Percentiles rank a stretch among this genome's conserved stretches.
phyloP scores from a whole-genome alignment of 1,140 invertebrate species.

The Holotrichia oblita region DNA sequence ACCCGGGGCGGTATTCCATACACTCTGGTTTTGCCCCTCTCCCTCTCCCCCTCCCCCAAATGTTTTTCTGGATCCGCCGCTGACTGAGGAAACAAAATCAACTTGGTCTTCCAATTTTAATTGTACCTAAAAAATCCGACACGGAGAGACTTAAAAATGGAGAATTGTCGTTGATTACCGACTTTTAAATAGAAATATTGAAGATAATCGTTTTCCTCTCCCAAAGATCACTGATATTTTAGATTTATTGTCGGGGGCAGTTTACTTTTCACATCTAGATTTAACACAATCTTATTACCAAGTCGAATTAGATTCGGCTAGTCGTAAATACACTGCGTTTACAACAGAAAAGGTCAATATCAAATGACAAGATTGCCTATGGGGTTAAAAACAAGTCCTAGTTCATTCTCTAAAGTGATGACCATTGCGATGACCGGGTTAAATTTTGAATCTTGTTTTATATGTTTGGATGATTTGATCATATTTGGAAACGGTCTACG shows the following conservation, averaged over 20 bases:
- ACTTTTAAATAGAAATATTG: slow-evolving; percentile 39
- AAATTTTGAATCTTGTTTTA: slow-evolving; percentile 47
- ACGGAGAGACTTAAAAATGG: slow-evolving; percentile 14
- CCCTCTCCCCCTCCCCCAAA: too few species aligned
- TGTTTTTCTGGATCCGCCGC: too few species aligned
- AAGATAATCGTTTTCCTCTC: slow-evolving; percentile 44
- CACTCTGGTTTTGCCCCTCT: too few species aligned
- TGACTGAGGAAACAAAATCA: slow-evolving; percentile 37
- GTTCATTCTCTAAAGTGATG: slow-evolving; percentile 51
- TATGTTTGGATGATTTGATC: slow-evolving; percentile 46
- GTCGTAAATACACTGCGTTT: slow-evolving; percentile 57
- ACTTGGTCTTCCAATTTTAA: slow-evolving; percentile 14
- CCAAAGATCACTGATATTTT: slow-evolving; percentile 46
- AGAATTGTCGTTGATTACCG: slow-evolving; percentile 43
- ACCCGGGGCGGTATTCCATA: too few species aligned
- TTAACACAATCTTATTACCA: slow-evolving; percentile 41
- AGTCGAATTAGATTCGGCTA: slow-evolving; percentile 42
- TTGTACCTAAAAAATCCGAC: slow-evolving; percentile 37
- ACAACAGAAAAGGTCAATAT: slow-evolving; percentile 50
- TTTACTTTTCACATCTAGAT: slow-evolving; percentile 46
- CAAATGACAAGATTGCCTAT: slow-evolving; percentile 49
- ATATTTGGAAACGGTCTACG: slow-evolving; percentile 43
- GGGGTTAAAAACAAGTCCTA: slow-evolving; percentile 48
- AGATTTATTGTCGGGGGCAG: slow-evolving; percentile 38
- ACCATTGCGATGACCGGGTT: slow-evolving; percentile 47